Conservation (phyloP, 2,797 vertebrate species). For the Heteromormyrus szaboi region DNA sequence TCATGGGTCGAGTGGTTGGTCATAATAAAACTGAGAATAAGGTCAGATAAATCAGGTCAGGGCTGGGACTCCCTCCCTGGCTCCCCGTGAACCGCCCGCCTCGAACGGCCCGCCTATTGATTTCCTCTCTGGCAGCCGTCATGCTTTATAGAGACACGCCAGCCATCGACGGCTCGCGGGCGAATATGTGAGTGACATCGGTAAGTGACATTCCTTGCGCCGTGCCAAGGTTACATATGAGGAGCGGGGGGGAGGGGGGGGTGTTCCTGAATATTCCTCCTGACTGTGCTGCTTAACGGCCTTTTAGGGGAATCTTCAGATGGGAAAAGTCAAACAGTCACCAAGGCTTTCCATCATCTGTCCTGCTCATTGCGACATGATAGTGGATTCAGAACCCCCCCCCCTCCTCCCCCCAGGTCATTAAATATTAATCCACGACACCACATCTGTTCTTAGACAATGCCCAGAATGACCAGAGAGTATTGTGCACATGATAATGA, state of each 20-base stretch:
- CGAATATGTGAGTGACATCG: constrained; percentile 34
- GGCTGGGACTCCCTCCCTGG: not conserved
- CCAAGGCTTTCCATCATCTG: not conserved
- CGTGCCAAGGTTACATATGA: constrained; percentile 39
- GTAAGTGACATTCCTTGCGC: constrained; percentile 26
- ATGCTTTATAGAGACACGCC: constrained; percentile 28
- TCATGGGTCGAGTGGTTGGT: not conserved
- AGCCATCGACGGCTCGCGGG: constrained; percentile 37
- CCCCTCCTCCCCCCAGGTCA: constrained; percentile 25
- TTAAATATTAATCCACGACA: constrained; percentile 41
- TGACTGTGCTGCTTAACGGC: not conserved
- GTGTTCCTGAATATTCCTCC: not conserved
- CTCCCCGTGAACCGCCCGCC: not conserved
- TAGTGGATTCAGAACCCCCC: not conserved
- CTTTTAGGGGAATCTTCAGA: not conserved
- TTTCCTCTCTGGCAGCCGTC: not conserved
- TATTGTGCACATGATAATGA: constrained; percentile 1
- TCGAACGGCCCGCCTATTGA: not conserved
- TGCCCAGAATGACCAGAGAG: constrained; percentile 36
- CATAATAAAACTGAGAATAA: not conserved
- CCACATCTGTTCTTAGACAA: constrained; percentile 37
- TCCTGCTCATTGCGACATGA: not conserved
- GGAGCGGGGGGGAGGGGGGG: constrained; percentile 1
- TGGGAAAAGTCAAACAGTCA: not conserved
- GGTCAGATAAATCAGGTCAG: not conserved